Conservation (phyloP, 1,140 invertebrate species). For the Drosophila cardini region DNA sequence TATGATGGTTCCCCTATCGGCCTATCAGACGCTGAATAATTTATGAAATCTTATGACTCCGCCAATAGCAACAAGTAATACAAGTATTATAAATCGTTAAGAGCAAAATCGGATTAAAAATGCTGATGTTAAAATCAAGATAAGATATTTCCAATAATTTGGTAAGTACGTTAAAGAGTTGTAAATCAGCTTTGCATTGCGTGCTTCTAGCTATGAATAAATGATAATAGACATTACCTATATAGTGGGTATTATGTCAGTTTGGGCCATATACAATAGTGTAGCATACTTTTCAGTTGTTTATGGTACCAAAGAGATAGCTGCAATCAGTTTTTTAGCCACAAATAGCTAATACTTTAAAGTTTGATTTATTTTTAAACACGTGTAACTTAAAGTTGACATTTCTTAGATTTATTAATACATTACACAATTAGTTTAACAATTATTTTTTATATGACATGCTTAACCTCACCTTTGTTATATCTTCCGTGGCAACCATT, state of each 20-base stretch:
- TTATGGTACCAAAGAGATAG: not conserved
- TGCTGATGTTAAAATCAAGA: constrained; percentile 37
- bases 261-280: not conserved
- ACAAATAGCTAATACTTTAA: not conserved
- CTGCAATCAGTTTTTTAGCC: not conserved
- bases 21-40: constrained; percentile 10
- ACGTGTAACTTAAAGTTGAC: too few relatives aligned
- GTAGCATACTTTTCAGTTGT: constrained; percentile 33
- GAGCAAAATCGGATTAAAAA: not conserved
- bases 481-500: constrained; percentile 70
- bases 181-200: constrained; percentile 49
- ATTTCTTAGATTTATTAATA: not conserved
- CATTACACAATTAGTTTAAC: not conserved
- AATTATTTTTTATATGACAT: not conserved
- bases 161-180: constrained; percentile 34
- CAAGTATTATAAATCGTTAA: constrained; percentile 11
- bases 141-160: constrained; percentile 53
- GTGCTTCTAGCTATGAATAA: not conserved
- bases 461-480: constrained; percentile 56
- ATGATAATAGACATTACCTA: not conserved
- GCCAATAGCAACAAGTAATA: constrained; percentile 4
- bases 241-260: not conserved
- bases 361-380: not conserved
- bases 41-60: constrained; percentile 37
- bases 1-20: constrained; percentile 15